A percentile compares a stretch with the other conserved stretches of the same genome.
phyloP scores from a whole-genome alignment of 2,888 invertebrate genomes.

The Cosmorhoe ocellata region DNA sequence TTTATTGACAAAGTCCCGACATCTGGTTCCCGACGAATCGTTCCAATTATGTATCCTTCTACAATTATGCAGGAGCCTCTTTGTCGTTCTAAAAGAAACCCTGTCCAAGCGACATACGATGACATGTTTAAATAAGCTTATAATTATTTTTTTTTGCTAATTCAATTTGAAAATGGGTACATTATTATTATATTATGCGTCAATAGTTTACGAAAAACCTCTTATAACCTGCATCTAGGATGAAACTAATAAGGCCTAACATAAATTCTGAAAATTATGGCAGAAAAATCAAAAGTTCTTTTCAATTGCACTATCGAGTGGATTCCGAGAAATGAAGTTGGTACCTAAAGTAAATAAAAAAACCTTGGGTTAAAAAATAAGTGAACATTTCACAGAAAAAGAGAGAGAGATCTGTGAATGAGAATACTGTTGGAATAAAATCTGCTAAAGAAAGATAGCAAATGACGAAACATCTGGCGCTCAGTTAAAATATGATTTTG shows the following conservation, averaged over 20 bases:
- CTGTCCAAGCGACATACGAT: conserved; percentile 28
- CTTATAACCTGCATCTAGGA: too few relatives aligned
- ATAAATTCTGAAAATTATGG: too few relatives aligned
- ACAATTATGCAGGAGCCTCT: conserved; percentile 28
- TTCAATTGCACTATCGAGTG: too few relatives aligned
- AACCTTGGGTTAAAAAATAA: too few relatives aligned
- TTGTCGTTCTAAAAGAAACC: conserved; percentile 31
- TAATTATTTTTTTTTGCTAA: conserved; percentile 40
- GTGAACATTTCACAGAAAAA: too few relatives aligned
- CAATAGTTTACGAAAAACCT: too few relatives aligned
- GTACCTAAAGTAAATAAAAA: neutral
- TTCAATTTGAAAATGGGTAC: conserved; percentile 40
- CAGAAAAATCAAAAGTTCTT: too few relatives aligned
- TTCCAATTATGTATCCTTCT: conserved; percentile 57
- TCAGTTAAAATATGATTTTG: neutral
- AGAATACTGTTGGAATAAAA: neutral
- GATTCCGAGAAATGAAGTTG: too few relatives aligned
- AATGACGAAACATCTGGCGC: conserved; percentile 6
- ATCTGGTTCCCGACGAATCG: conserved; percentile 57
- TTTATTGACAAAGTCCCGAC: conserved; percentile 62
- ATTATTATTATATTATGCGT: too few relatives aligned
- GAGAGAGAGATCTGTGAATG: neutral
- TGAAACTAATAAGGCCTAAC: too few relatives aligned
- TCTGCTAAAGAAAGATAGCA: neutral
- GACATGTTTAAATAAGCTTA: conserved; percentile 3